Evolutionary conservation across 2,888 invertebrate species (phyloP).

Genomic region (Caenorhabditis parvicauda): DNA sequence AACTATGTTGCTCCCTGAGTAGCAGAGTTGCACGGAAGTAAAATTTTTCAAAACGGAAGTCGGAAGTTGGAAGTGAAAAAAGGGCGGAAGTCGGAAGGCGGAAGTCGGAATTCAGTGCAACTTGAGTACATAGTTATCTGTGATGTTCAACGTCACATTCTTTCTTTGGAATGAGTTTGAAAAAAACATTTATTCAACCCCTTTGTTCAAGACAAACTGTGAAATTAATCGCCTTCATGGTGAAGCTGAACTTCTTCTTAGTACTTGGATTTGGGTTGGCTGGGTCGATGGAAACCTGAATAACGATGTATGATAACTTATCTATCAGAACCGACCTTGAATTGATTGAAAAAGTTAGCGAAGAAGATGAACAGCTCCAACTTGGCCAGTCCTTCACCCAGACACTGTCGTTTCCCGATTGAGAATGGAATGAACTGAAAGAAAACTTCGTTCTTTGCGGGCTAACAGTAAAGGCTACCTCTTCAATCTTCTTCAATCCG

Average conservation of each 20-base stretch:
- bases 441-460: neutral
- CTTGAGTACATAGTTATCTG: no score
- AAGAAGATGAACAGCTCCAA: conserved; percentile 37
- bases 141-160: no score
- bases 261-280: conserved; percentile 9
- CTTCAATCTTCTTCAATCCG: conserved; percentile 19
- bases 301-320: neutral
- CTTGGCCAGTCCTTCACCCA: conserved; percentile 32
- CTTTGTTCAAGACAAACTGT: conserved; percentile 13
- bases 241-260: conserved; percentile 17
- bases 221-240: conserved; percentile 22
- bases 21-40: no score
- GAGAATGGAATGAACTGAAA: conserved; percentile 33
- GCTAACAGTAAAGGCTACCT: neutral
- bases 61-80: no score
- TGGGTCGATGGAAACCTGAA: conserved; percentile 6
- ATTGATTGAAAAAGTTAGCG: conserved; percentile 32
- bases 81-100: no score
- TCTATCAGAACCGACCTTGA: conserved; percentile 9
- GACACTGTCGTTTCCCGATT: conserved; percentile 38
- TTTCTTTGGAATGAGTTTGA: no score
- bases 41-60: no score
- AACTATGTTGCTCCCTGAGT: no score
- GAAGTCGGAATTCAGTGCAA: no score
- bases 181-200: neutral